phyloP scores from a whole-genome alignment of 2,888 invertebrate genomes.

The Fabriciana adippe region DNA sequence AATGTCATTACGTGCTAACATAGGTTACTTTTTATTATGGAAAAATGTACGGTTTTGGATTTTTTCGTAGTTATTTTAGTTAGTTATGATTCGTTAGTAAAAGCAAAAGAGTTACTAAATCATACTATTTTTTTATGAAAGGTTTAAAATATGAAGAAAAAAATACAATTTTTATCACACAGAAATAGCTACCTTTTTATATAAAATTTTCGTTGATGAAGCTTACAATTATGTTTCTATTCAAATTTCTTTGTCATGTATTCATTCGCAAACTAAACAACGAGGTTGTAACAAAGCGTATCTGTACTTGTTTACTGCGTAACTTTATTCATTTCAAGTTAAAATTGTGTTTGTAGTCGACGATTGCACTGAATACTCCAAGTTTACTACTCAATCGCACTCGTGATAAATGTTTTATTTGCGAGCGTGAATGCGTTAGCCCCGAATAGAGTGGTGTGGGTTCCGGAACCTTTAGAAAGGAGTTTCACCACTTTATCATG shows the following conservation, averaged over 20 bases:
- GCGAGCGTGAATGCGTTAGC: constrained; percentile 23
- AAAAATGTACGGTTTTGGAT: too few relatives aligned
- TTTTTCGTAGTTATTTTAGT: too few relatives aligned
- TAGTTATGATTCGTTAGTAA: too few relatives aligned
- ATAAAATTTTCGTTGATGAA: too few relatives aligned
- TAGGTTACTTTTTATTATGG: too few relatives aligned
- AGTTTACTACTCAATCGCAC: constrained; percentile 26
- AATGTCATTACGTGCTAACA: too few relatives aligned
- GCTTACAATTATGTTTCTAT: background rate
- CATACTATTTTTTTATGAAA: too few relatives aligned
- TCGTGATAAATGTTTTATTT: constrained; percentile 25
- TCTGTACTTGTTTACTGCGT: constrained; percentile 23
- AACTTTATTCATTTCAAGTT: constrained; percentile 25
- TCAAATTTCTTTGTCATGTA: constrained; percentile 7
- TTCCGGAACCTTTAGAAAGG: constrained; percentile 1
- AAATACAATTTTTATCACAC: too few relatives aligned
- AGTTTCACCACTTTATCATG: constrained; percentile 4
- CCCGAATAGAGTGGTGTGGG: constrained; percentile 12
- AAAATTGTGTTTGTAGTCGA: constrained; percentile 24
- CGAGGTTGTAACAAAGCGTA: constrained; percentile 22
- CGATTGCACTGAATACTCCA: constrained; percentile 24
- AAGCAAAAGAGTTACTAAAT: too few relatives aligned
- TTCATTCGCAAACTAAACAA: constrained; percentile 10
- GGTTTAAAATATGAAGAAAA: too few relatives aligned
- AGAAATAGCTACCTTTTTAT: too few relatives aligned